These are phyloP conservation scores for Osedax frankpressi DNA, from an alignment of 2,888 invertebrate species.

Conservation along the genomic window DNA sequence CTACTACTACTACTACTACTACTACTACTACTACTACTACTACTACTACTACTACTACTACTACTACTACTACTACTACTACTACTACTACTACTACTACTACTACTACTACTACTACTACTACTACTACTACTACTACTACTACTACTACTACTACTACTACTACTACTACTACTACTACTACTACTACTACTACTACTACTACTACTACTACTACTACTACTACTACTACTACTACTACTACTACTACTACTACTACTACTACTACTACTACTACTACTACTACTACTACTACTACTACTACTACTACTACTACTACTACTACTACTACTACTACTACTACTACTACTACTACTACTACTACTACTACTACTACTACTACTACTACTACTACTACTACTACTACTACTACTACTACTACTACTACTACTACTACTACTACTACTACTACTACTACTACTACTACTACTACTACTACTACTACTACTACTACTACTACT, in stretches of 20 bases:
- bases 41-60: conserved; percentile 2
- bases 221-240: neutral
- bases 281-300: neutral
- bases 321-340: neutral
- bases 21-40: neutral
- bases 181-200: neutral
- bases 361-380: neutral
- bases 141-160: neutral
- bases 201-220: neutral
- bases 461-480: neutral
- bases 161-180: neutral
- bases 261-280: neutral
- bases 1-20: neutral
- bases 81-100: too few relatives aligned
- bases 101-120: neutral
- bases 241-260: neutral
- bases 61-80: too few relatives aligned
- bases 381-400: neutral
- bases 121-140: neutral
- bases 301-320: neutral
- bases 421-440: neutral
- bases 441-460: neutral
- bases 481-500: neutral
- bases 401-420: neutral
- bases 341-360: neutral